Conservation (phyloP, 1,140 invertebrate genomes). For the Aphidius ervi region DNA sequence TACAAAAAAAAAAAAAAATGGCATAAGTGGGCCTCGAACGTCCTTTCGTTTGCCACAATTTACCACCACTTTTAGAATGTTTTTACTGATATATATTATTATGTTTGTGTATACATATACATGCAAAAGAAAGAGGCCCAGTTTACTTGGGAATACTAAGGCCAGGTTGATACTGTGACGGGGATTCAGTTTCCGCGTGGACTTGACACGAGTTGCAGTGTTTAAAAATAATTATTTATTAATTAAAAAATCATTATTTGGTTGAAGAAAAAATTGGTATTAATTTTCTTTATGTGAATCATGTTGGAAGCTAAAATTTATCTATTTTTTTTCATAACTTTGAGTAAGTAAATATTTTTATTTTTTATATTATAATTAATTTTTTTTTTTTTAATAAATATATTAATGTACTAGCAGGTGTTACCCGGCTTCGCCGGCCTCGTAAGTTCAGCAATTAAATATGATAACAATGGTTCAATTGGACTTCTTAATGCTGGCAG, state of each 20-base stretch:
- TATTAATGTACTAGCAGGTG: too few species aligned
- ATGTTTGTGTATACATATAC: neutral
- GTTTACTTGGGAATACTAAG: constrained; percentile 34
- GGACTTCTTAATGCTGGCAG: too few species aligned
- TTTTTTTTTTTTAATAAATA: too few species aligned
- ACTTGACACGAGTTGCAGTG: constrained; percentile 28
- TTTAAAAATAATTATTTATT: neutral
- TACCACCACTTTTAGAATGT: constrained; percentile 5
- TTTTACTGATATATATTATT: neutral
- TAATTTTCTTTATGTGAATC: neutral
- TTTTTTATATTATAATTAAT: too few species aligned
- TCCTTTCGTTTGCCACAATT: too few species aligned
- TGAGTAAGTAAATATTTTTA: neutral
- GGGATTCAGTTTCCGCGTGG: constrained; percentile 46
- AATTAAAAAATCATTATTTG: neutral
- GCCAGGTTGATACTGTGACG: constrained; percentile 29
- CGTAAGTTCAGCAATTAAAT: too few species aligned
- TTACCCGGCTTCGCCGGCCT: too few species aligned
- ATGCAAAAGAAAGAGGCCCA: constrained; percentile 37
- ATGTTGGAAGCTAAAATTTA: constrained; percentile 7
- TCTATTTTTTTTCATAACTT: neutral
- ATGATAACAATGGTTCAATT: too few species aligned
- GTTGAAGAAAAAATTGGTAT: too few species aligned
- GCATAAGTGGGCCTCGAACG: too few species aligned
- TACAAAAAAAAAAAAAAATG: too few species aligned